A percentile compares a stretch with the other conserved stretches of the same genome.
Evolutionary conservation across 2,113 vertebrate species (phyloP).

Genomic region (Hyperoodon ampullatus): DNA sequence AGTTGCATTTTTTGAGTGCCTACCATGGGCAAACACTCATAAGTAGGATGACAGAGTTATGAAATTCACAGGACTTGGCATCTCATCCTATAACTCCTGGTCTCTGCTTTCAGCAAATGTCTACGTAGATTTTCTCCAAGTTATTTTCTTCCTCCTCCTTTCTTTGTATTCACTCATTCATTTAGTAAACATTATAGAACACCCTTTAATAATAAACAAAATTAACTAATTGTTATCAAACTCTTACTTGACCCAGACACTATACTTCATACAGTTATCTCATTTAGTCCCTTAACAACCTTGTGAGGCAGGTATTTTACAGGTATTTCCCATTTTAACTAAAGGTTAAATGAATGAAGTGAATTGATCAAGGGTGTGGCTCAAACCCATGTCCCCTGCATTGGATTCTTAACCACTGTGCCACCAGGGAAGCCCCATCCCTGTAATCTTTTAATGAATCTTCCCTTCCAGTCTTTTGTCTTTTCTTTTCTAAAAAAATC

Average conservation of each 20-base stretch:
- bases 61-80: not conserved
- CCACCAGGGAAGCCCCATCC: not conserved
- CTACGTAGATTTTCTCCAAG: not conserved
- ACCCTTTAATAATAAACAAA: slow-evolving; percentile 32
- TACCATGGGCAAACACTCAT: not conserved
- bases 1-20: not conserved
- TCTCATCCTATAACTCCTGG: not conserved
- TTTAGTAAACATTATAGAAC: not conserved
- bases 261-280: not conserved
- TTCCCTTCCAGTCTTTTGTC: not conserved
- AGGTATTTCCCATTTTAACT: not conserved
- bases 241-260: not conserved
- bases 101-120: not conserved
- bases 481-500: not conserved
- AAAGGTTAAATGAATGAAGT: not conserved
- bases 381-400: too few species aligned
- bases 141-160: slow-evolving; percentile 12
- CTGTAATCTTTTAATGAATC: not conserved
- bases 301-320: not conserved
- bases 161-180: not conserved
- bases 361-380: not conserved
- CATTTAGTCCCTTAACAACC: not conserved
- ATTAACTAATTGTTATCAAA: not conserved
- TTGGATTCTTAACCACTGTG: too few species aligned
- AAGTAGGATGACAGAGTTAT: not conserved